Conservation (phyloP, 2,113 vertebrate genomes). For the Axis porcinus region DNA sequence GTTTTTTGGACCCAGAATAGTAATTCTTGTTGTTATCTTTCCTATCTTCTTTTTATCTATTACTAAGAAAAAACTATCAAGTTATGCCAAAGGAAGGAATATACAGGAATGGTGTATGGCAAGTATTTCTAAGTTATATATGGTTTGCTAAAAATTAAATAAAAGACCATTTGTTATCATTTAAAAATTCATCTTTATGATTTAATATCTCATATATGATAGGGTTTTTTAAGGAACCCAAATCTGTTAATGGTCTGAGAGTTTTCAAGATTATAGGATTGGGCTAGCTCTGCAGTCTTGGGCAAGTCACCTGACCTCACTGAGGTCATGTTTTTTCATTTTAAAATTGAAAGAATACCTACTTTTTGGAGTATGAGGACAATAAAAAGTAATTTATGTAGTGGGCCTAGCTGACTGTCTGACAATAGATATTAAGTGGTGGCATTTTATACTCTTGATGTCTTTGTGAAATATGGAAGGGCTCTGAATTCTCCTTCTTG, state of each 20-base stretch:
- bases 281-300: not conserved
- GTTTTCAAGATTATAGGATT: not conserved
- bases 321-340: not conserved
- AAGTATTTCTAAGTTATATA: constrained; percentile 33
- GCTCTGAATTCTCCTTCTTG: constrained; percentile 11
- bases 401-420: not conserved
- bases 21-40: constrained; percentile 17
- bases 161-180: constrained; percentile 24
- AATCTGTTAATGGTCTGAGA: constrained; percentile 16
- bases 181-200: constrained; percentile 47
- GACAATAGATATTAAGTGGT: not conserved
- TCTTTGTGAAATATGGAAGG: not conserved
- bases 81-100: constrained; percentile 14
- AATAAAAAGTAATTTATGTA: constrained; percentile 23
- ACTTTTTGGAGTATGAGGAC: not conserved
- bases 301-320: not conserved
- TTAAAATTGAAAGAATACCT: constrained; percentile 17
- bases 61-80: constrained; percentile 19
- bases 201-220: not conserved
- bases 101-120: not conserved
- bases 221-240: not conserved
- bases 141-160: constrained; percentile 41
- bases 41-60: constrained; percentile 25
- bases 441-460: not conserved
- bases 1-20: not conserved